Evolutionary conservation across 1,140 invertebrate genomes (phyloP).

Genomic region (Palaemon carinicauda): DNA sequence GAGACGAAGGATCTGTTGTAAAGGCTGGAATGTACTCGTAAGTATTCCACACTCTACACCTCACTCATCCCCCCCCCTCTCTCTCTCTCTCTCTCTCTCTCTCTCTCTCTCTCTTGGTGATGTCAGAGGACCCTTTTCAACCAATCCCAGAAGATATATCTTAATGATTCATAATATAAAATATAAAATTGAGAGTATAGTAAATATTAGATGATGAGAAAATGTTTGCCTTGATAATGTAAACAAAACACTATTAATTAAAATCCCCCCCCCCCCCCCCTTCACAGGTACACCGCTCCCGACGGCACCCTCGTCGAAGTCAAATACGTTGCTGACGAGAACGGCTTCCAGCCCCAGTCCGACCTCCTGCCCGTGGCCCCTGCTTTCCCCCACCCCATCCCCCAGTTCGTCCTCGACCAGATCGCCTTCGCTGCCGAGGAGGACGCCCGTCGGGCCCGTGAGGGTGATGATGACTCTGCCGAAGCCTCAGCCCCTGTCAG

Average conservation of each 20-base stretch:
- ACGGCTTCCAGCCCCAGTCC: constrained; percentile 53
- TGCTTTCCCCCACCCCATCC: constrained; percentile 39
- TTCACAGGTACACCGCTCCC: constrained; percentile 43
- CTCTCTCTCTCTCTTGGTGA: neutral
- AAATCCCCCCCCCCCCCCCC: neutral
- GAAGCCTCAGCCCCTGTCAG: neutral
- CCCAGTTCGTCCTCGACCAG: constrained; percentile 53
- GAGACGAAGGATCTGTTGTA: constrained; percentile 40
- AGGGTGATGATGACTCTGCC: neutral
- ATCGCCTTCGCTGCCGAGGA: constrained; percentile 45
- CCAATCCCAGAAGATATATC: too few species aligned
- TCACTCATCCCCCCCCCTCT: too few species aligned
- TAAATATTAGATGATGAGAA: neutral
- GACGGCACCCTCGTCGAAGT: constrained; percentile 46
- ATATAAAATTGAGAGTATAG: too few species aligned
- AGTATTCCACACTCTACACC: too few species aligned
- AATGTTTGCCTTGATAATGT: neutral
- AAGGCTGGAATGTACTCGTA: constrained; percentile 47
- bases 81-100: too few species aligned
- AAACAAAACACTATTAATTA: neutral
- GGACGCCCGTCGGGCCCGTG: constrained; percentile 19
- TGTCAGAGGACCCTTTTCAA: too few species aligned
- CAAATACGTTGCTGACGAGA: constrained; percentile 55
- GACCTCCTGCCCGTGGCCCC: constrained; percentile 54
- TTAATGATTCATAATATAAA: too few species aligned